Evolutionary conservation across 1,140 invertebrate species (phyloP).

Genomic region (Trissolcus basalis): DNA sequence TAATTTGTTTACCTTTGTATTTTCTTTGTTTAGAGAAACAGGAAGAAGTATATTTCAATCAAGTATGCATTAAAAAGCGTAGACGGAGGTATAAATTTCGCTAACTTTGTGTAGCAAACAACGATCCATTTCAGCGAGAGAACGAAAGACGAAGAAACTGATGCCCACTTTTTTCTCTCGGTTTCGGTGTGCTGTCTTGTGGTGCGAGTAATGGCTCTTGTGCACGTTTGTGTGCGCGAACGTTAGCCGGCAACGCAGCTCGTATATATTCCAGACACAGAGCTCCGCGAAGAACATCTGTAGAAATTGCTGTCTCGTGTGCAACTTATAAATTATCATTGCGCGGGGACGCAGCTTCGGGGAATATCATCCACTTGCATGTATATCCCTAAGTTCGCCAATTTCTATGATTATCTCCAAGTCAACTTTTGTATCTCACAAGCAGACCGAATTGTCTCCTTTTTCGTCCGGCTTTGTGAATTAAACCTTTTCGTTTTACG

Average conservation of each 20-base stretch:
- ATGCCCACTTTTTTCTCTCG: slow-evolving; percentile 30
- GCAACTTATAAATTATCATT: slow-evolving; percentile 61
- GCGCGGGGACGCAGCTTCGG: slow-evolving; percentile 19
- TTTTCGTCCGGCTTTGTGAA: not conserved
- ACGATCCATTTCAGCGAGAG: slow-evolving; percentile 13
- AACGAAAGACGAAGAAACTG: slow-evolving; percentile 11
- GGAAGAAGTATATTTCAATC: slow-evolving; percentile 1
- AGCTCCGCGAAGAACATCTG: slow-evolving; percentile 18
- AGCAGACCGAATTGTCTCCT: not conserved
- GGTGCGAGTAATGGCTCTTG: slow-evolving; percentile 29
- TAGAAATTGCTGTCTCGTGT: slow-evolving; percentile 55
- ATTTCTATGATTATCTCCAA: slow-evolving; percentile 6
- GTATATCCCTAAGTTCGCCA: slow-evolving; percentile 13
- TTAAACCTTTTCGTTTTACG: no score
- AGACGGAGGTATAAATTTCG: slow-evolving; percentile 14
- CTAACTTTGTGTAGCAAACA: slow-evolving; percentile 13
- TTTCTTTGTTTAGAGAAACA: not conserved
- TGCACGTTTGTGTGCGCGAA: slow-evolving; percentile 15
- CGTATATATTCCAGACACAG: slow-evolving; percentile 20
- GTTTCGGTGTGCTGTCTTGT: slow-evolving; percentile 25
- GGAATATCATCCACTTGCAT: slow-evolving; percentile 17
- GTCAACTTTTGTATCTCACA: not conserved
- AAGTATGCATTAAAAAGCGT: slow-evolving; percentile 6
- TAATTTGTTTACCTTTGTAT: not conserved
- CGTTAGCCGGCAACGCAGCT: slow-evolving; percentile 7